phyloP scores from a whole-genome alignment of 2,797 vertebrate genomes.

The Sparus aurata region DNA sequence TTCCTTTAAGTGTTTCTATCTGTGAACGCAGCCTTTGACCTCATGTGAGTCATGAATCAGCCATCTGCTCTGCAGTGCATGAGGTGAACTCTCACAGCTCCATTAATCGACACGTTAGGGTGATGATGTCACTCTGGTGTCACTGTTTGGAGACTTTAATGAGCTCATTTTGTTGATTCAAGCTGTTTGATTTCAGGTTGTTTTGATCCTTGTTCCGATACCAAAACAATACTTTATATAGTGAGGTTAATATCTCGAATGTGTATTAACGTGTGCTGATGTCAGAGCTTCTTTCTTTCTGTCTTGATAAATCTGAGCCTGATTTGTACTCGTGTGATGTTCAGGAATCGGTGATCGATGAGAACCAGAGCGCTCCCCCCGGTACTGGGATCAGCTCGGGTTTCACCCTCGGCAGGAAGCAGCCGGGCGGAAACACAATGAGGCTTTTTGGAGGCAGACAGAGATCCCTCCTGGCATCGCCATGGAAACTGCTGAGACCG shows the following conservation, averaged over 20 bases:
- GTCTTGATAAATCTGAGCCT: neutral
- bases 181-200: too few species aligned
- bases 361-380: slow-evolving; percentile 56
- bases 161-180: too few species aligned
- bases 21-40: too few species aligned
- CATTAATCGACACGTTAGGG: neutral
- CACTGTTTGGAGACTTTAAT: too few species aligned
- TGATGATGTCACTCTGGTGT: too few species aligned
- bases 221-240: too few species aligned
- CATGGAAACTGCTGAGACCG: slow-evolving; percentile 62
- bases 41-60: too few species aligned
- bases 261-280: too few species aligned
- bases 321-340: neutral
- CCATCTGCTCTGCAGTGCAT: slow-evolving; percentile 5
- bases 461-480: slow-evolving; percentile 46
- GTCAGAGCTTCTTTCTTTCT: too few species aligned
- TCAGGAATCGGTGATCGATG: slow-evolving; percentile 34
- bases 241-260: too few species aligned
- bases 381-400: slow-evolving; percentile 44
- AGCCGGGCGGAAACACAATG: slow-evolving; percentile 49
- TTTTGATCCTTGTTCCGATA: too few species aligned
- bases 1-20: too few species aligned
- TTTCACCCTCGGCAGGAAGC: slow-evolving; percentile 65
- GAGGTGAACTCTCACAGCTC: neutral
- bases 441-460: slow-evolving; percentile 55